Evolutionary conservation across 2,797 vertebrate species (phyloP).

Genomic region (Helostoma temminkii): DNA sequence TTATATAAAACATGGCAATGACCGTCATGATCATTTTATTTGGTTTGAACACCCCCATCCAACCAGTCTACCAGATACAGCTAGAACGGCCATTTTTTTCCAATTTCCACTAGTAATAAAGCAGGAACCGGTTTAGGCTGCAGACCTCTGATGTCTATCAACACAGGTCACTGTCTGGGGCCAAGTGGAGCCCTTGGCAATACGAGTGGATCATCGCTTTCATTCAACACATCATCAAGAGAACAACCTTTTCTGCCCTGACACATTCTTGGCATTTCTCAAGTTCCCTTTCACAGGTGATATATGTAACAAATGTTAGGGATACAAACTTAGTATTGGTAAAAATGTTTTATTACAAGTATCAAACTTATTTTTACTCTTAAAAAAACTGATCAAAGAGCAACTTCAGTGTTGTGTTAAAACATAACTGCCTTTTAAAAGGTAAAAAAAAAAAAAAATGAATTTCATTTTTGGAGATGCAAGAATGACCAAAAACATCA

Average conservation of each 20-base stretch:
- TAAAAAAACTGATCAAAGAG: slow-evolving; percentile 7
- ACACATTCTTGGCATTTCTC: slow-evolving; percentile 64
- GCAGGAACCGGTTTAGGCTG: slow-evolving; percentile 34
- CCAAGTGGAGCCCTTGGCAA: slow-evolving; percentile 74
- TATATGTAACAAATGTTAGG: slow-evolving; percentile 11
- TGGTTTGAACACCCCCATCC: not conserved
- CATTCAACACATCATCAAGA: slow-evolving; percentile 68
- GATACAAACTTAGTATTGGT: not conserved
- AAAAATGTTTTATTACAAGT: slow-evolving; percentile 15
- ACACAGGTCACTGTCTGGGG: slow-evolving; percentile 68
- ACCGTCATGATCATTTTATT: not conserved
- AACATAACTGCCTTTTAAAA: not conserved
- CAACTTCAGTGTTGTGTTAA: not conserved
- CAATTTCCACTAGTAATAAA: slow-evolving; percentile 32
- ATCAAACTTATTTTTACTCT: slow-evolving; percentile 11
- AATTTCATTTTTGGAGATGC: not conserved
- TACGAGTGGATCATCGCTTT: slow-evolving; percentile 60
- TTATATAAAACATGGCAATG: not conserved
- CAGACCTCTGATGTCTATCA: slow-evolving; percentile 73
- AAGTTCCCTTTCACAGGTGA: slow-evolving; percentile 21
- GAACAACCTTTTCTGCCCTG: slow-evolving; percentile 27
- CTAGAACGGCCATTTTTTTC: slow-evolving; percentile 31
- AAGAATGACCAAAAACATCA: slow-evolving; percentile 4
- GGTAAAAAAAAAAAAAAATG: not conserved
- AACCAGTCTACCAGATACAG: not conserved